Conservation (phyloP, 2,113 vertebrate genomes). For the Solea senegalensis region DNA sequence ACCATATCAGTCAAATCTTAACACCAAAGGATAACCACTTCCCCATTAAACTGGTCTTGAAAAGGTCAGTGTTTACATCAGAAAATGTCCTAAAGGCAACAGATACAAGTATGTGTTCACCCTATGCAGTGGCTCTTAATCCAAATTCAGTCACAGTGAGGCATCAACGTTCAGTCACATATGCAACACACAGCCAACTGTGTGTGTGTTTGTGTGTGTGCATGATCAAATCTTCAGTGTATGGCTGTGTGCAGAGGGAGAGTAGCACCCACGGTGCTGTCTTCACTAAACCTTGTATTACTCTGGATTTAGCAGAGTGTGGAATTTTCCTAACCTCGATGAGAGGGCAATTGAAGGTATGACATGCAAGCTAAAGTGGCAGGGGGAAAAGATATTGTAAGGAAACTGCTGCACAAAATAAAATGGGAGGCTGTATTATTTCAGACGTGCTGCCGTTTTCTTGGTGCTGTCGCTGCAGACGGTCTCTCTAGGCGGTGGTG, state of each 20-base stretch:
- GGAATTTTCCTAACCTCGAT: slow-evolving; percentile 34
- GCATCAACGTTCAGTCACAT: not conserved
- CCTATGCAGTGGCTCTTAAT: slow-evolving; percentile 57
- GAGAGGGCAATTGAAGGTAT: slow-evolving; percentile 36
- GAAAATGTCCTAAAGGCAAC: too few species aligned
- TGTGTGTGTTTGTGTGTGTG: slow-evolving; percentile 7
- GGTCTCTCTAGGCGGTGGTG: slow-evolving; percentile 20
- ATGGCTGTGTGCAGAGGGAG: slow-evolving; percentile 10
- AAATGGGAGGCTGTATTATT: slow-evolving; percentile 21
- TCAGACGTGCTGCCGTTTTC: slow-evolving; percentile 16
- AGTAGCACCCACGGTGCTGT: not conserved
- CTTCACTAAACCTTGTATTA: slow-evolving; percentile 51
- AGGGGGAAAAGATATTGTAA: not conserved
- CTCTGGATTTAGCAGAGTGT: slow-evolving; percentile 38
- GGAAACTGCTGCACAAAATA: slow-evolving; percentile 24
- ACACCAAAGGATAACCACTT: too few species aligned
- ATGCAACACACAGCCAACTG: slow-evolving; percentile 6
- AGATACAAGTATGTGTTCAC: not conserved
- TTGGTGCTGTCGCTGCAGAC: slow-evolving; percentile 6
- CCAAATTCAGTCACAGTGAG: slow-evolving; percentile 53
- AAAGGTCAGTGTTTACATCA: too few species aligned
- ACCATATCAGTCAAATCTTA: too few species aligned
- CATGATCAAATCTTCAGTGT: slow-evolving; percentile 36
- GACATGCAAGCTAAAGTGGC: slow-evolving; percentile 17
- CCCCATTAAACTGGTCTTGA: too few species aligned